These are phyloP conservation scores for Blera fallax DNA, from an alignment of 2,888 invertebrate genomes.

Conservation along the genomic window DNA sequence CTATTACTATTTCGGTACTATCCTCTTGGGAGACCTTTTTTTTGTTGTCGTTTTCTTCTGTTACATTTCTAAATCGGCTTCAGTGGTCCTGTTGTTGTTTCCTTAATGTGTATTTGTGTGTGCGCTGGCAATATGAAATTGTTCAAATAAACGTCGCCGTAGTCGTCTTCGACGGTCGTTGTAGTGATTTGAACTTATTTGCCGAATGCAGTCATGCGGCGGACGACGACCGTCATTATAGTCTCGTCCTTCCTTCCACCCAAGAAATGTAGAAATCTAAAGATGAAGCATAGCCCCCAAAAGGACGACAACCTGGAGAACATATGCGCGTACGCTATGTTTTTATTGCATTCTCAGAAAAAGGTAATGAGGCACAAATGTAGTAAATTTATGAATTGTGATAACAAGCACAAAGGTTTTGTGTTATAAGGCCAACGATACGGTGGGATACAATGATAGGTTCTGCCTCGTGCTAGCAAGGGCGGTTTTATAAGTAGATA, in stretches of 20 bases:
- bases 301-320: constrained; percentile 52
- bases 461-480: constrained; percentile 1
- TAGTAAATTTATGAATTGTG: constrained; percentile 74
- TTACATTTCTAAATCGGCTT: constrained; percentile 54
- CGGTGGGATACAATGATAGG: neutral
- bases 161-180: constrained; percentile 13
- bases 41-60: constrained; percentile 2
- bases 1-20: constrained; percentile 37
- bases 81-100: constrained; percentile 16
- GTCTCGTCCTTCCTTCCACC: constrained; percentile 21
- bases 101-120: constrained; percentile 32
- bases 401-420: constrained; percentile 60
- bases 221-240: constrained; percentile 56
- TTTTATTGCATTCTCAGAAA: constrained; percentile 67
- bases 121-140: constrained; percentile 45
- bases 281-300: constrained; percentile 36
- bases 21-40: constrained; percentile 42
- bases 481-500: constrained; percentile 46
- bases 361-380: constrained; percentile 73
- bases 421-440: neutral
- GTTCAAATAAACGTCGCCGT: constrained; percentile 45
- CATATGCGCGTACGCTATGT: constrained; percentile 62
- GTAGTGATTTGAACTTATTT: constrained; percentile 70
- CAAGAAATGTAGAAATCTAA: neutral
- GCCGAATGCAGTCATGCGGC: constrained; percentile 68